phyloP scores from a whole-genome alignment of 1,140 invertebrate genomes.

The Leptinotarsa lineolata region DNA sequence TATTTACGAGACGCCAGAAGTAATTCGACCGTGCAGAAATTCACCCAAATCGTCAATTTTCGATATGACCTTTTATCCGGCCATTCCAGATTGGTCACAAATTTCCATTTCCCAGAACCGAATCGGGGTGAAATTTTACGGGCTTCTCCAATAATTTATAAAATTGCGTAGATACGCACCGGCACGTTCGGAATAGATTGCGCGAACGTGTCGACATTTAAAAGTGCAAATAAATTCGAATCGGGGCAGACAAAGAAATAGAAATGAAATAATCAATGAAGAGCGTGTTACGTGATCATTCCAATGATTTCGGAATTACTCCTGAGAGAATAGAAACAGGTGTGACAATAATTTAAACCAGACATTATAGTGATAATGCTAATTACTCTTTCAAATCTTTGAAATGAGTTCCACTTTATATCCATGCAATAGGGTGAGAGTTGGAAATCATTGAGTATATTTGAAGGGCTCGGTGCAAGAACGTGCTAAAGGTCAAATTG shows the following conservation, averaged over 20 bases:
- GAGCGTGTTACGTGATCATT: conserved; percentile 25
- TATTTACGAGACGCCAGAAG: conserved; percentile 4
- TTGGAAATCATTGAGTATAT: too few species aligned
- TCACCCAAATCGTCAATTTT: conserved; percentile 9
- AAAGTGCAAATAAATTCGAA: conserved; percentile 32
- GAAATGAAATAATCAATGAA: conserved; percentile 30
- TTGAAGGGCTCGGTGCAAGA: too few species aligned
- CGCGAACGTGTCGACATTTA: conserved; percentile 29
- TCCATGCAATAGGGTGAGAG: too few species aligned
- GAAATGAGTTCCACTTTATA: too few species aligned
- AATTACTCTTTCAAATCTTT: too few species aligned
- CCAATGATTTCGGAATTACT: conserved; percentile 25
- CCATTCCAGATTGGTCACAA: background rate
- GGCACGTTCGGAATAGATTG: conserved; percentile 27
- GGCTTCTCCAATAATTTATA: conserved; percentile 29
- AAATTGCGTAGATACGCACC: conserved; percentile 32
- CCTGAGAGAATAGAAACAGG: conserved; percentile 12
- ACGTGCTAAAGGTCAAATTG: too few species aligned
- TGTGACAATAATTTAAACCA: background rate
- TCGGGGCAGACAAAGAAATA: conserved; percentile 25
- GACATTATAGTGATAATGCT: too few species aligned
- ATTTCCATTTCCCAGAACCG: conserved; percentile 1
- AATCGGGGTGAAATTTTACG: conserved; percentile 24
- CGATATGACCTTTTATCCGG: background rate
- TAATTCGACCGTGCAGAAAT: conserved; percentile 4